Evolutionary conservation across 2,113 vertebrate species (phyloP).

Genomic region (Bagarius yarrelli): DNA sequence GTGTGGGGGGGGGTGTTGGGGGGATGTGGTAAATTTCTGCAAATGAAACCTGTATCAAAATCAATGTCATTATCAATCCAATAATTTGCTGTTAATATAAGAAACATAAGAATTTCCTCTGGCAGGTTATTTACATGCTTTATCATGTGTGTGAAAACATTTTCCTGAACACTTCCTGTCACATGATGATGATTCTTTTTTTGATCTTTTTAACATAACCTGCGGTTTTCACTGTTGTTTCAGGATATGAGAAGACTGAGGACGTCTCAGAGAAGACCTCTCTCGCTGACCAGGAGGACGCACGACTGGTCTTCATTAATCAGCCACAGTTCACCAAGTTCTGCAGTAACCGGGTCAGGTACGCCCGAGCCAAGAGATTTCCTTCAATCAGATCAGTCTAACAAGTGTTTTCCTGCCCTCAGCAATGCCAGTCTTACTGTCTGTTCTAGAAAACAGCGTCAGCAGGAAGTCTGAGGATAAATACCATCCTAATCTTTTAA

Average conservation of each 20-base stretch:
- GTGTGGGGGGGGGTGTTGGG: no score
- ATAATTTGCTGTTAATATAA: no score
- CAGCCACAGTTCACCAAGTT: conserved; percentile 92
- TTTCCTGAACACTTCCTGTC: neutral
- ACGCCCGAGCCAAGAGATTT: conserved; percentile 44
- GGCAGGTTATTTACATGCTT: neutral
- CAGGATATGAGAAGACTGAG: conserved; percentile 96
- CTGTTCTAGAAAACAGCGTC: neutral
- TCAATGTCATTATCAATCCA: neutral
- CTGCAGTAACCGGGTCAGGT: conserved; percentile 97
- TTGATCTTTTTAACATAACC: neutral
- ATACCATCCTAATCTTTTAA: no score
- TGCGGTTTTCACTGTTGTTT: neutral
- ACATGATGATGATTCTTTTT: no score
- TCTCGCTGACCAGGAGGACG: conserved; percentile 91
- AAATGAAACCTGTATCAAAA: neutral
- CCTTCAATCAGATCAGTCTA: neutral
- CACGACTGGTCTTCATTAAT: conserved; percentile 90
- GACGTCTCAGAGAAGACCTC: conserved; percentile 92
- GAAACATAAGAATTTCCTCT: no score
- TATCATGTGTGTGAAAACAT: neutral
- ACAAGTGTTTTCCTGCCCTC: neutral
- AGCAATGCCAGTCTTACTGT: neutral
- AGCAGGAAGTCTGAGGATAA: no score
- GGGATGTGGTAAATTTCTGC: no score